These are phyloP conservation scores for Lateolabrax maculatus DNA, from an alignment of 2,797 vertebrate species.

Conservation along the genomic window DNA sequence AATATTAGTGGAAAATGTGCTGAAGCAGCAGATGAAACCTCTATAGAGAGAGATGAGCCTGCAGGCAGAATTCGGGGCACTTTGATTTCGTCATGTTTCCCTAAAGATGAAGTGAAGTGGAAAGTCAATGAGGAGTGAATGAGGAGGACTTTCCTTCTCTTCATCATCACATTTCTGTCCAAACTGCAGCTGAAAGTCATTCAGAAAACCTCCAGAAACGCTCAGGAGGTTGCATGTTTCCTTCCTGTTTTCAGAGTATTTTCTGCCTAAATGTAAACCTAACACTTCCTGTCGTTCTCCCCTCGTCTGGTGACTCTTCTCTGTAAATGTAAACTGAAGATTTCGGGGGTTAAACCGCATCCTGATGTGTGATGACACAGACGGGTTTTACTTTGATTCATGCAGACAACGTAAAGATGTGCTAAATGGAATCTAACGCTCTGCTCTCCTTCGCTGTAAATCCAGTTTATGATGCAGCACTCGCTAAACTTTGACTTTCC, in stretches of 20 bases:
- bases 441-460: no score
- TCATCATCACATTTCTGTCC: neutral
- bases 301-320: neutral
- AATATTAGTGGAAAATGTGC: slow-evolving; percentile 4
- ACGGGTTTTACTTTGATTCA: slow-evolving; percentile 39
- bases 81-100: neutral
- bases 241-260: slow-evolving; percentile 21
- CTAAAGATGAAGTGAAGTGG: neutral
- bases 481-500: neutral
- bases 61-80: neutral
- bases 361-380: slow-evolving; percentile 10
- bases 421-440: neutral
- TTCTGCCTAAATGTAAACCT: slow-evolving; percentile 50
- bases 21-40: neutral
- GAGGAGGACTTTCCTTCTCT: slow-evolving; percentile 10
- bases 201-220: neutral
- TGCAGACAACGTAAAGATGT: neutral
- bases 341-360: slow-evolving; percentile 32
- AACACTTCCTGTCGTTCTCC: slow-evolving; percentile 32
- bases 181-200: neutral
- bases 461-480: neutral
- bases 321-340: slow-evolving; percentile 47
- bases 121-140: slow-evolving; percentile 1
- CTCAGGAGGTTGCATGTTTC: neutral
- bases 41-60: no score